Evolutionary conservation across 2,113 vertebrate genomes (phyloP).

Genomic region (Sinocyclocheilus rhinocerous): DNA sequence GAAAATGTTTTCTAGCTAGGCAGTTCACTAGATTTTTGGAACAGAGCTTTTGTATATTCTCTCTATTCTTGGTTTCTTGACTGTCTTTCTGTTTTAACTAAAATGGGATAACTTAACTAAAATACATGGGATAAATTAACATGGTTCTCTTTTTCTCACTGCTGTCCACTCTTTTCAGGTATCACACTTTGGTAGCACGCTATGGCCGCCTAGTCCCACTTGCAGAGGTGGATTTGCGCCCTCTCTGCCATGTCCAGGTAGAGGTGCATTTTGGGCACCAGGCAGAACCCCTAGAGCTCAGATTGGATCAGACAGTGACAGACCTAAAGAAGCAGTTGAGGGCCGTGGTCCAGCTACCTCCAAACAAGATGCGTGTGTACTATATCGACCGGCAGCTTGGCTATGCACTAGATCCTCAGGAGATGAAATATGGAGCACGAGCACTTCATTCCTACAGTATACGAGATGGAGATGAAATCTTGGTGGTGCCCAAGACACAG

Average conservation of each 20-base stretch:
- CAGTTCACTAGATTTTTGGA: background rate
- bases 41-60: background rate
- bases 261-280: slow-evolving; percentile 89
- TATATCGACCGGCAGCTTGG: slow-evolving; percentile 86
- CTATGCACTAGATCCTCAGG: slow-evolving; percentile 84
- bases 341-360: slow-evolving; percentile 84
- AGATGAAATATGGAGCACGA: slow-evolving; percentile 87
- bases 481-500: slow-evolving; percentile 87
- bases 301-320: slow-evolving; percentile 91
- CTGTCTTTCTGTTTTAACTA: background rate
- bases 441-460: slow-evolving; percentile 93
- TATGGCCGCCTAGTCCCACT: slow-evolving; percentile 92
- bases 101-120: background rate
- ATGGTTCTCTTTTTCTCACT: slow-evolving; percentile 20
- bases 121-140: no score
- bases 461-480: slow-evolving; percentile 93
- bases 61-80: background rate
- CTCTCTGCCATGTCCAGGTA: slow-evolving; percentile 83
- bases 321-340: slow-evolving; percentile 91
- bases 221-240: slow-evolving; percentile 92
- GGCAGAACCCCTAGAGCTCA: slow-evolving; percentile 85
- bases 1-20: background rate
- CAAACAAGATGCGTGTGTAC: slow-evolving; percentile 88
- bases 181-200: slow-evolving; percentile 87
- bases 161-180: slow-evolving; percentile 73